Evolutionary conservation across 2,113 vertebrate species (phyloP), one percentile per base, ranked within the genome.

Genomic region (Neofelis nebulosa): DNA sequence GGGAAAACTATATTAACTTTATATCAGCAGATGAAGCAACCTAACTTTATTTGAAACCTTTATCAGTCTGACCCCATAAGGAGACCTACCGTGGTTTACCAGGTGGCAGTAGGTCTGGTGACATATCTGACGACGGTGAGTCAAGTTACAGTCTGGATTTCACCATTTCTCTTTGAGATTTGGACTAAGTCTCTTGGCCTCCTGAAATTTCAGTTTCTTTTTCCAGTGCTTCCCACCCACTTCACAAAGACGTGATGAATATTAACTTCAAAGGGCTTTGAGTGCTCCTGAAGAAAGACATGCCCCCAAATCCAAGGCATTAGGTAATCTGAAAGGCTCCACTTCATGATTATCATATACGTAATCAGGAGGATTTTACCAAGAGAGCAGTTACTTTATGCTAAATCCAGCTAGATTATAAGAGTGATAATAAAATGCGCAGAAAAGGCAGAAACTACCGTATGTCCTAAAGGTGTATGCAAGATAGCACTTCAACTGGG

Each of bases 341-440:
- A 80, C 33, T 96, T 93, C 71, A 78, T 79, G 95, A 96, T 95
- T 93, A 95, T 61, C 92, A 84, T 93, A 95, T 65, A 97, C 90
- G 94, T 91, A 88, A 96, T 93, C 82, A 94, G 45, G 71, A 93
- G n/a, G 55, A 79, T 93, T 97, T 92, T 81, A 84, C 50, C 57
- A 66, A 91, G 50, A 73, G 61, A 91, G n/a, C 23, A 83, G 74
- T 92, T 94, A 92, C 63, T 96, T 92, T 91, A 74, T 71, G 38
- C 79, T 97, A 96, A 97, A 91, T 87, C 74, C 29, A 76, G 33
- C 3, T 87, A 93, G 95, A 83, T 79, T 96, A 92, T 65, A n/a
- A 19, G 31, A n/a, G 19, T 78, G 31, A 78, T 31, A 19, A 21
- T 38, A 11, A 48, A 93, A 65, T 57, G 21, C 29, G 55, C 2